Conservation (phyloP, 2,888 invertebrate species). For the Himalopsyche anomala region DNA sequence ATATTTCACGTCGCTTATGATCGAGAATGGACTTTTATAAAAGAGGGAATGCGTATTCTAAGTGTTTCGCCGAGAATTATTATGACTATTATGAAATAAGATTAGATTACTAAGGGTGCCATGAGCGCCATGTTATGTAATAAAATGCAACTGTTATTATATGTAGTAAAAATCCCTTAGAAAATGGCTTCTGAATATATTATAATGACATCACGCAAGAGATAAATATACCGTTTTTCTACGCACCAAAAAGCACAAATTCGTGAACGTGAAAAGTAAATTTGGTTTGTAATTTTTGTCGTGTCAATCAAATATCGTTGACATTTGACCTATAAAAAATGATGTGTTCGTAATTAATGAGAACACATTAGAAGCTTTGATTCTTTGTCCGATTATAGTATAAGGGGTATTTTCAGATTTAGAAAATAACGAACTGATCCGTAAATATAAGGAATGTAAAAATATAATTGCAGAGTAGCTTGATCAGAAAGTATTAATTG, state of each 20-base stretch:
- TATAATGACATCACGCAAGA: neutral
- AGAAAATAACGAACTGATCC: too few species aligned
- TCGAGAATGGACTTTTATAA: slow-evolving; percentile 12
- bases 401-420: too few species aligned
- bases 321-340: slow-evolving; percentile 6
- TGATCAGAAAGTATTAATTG: too few species aligned
- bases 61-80: slow-evolving; percentile 20
- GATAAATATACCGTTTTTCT: neutral
- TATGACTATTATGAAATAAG: slow-evolving; percentile 37
- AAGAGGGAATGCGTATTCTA: neutral
- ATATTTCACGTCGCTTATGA: slow-evolving; percentile 22
- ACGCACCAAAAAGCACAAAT: neutral
- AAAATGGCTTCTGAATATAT: neutral
- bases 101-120: slow-evolving; percentile 19
- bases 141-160: slow-evolving; percentile 35
- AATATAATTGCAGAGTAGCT: too few species aligned
- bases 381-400: too few species aligned
- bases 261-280: neutral
- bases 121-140: slow-evolving; percentile 4
- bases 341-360: too few species aligned
- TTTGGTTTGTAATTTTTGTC: neutral
- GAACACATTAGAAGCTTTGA: too few species aligned
- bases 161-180: neutral
- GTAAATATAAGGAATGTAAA: too few species aligned
- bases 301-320: neutral